A percentile compares a stretch with the other conserved stretches of the same genome.
Evolutionary conservation across 1,140 invertebrate species (phyloP).

Genomic region (Drosophila kurseongensis): DNA sequence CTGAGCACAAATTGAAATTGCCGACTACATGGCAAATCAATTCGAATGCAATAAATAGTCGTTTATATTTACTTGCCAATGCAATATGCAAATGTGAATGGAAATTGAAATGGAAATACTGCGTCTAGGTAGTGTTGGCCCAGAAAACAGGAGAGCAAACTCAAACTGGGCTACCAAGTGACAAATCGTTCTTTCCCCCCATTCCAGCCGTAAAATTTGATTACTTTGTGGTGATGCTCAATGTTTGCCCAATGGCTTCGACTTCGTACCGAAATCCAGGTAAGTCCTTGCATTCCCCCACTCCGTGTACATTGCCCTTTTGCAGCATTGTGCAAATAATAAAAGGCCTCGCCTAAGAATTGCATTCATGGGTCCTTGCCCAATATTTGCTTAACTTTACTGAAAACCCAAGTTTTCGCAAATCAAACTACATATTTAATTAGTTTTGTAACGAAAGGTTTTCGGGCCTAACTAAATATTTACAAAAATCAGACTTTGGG

Average conservation of each 20-base stretch:
- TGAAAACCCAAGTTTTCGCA: conserved; percentile 10
- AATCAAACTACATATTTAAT: conserved; percentile 60
- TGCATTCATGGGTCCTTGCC: conserved; percentile 50
- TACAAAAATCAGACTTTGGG: conserved; percentile 52
- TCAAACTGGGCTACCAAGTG: conserved; percentile 46
- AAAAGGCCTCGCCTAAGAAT: conserved; percentile 42
- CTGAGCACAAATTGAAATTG: conserved; percentile 46
- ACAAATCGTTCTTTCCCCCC: conserved; percentile 39
- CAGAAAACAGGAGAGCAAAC: conserved; percentile 27
- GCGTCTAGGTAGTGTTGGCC: conserved; percentile 31
- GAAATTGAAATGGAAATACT: conserved; percentile 17
- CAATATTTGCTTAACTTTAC: conserved; percentile 62
- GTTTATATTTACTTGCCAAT: conserved; percentile 66
- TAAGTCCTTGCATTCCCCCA: conserved; percentile 17
- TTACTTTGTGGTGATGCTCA: conserved; percentile 65
- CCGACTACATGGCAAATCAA: conserved; percentile 25
- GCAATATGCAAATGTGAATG: conserved; percentile 56
- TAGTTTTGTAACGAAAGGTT: conserved; percentile 35
- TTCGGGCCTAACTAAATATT: conserved; percentile 75
- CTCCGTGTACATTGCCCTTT: conserved; percentile 64
- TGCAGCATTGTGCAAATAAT: conserved; percentile 47
- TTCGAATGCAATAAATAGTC: conserved; percentile 56
- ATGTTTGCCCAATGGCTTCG: conserved; percentile 51
- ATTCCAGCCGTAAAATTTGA: conserved; percentile 62
- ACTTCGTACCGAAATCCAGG: conserved; percentile 22